Conservation (phyloP, 2,113 vertebrate species). For the Poeciliopsis turrubarensis region DNA sequence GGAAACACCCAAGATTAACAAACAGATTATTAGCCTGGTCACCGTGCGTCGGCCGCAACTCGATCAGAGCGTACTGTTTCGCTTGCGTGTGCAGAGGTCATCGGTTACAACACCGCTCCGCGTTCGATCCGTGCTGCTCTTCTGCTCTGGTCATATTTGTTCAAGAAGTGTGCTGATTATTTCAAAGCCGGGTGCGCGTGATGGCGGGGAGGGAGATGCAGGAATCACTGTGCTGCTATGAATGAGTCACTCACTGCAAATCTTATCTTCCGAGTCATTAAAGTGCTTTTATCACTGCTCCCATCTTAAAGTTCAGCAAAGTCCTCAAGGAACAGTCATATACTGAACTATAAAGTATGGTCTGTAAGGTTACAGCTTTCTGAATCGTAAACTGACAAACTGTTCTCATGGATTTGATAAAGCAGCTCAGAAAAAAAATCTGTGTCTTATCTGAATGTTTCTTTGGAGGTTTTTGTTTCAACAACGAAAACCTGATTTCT, state of each 20-base stretch:
- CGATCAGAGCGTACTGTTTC: conserved; percentile 9
- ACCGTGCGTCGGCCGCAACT: background rate
- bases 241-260: conserved; percentile 77
- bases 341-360: conserved; percentile 78
- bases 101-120: conserved; percentile 59
- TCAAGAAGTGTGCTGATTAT: conserved; percentile 71
- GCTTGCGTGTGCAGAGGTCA: conserved; percentile 64
- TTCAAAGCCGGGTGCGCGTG: conserved; percentile 46
- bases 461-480: background rate
- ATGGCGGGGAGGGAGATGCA: background rate
- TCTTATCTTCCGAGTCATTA: conserved; percentile 83
- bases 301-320: conserved; percentile 77
- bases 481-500: background rate
- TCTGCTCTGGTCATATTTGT: conserved; percentile 74
- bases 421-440: background rate
- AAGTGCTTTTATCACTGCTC: conserved; percentile 74
- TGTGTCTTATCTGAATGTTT: conserved; percentile 31
- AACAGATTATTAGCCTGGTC: conserved; percentile 23
- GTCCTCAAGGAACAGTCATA: conserved; percentile 71
- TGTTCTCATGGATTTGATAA: conserved; percentile 51
- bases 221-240: conserved; percentile 51
- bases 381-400: conserved; percentile 65
- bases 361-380: conserved; percentile 72
- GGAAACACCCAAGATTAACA: conserved; percentile 10
- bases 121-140: conserved; percentile 57